phyloP scores from a whole-genome alignment of 2,113 vertebrate genomes.

The Notothenia coriiceps region DNA sequence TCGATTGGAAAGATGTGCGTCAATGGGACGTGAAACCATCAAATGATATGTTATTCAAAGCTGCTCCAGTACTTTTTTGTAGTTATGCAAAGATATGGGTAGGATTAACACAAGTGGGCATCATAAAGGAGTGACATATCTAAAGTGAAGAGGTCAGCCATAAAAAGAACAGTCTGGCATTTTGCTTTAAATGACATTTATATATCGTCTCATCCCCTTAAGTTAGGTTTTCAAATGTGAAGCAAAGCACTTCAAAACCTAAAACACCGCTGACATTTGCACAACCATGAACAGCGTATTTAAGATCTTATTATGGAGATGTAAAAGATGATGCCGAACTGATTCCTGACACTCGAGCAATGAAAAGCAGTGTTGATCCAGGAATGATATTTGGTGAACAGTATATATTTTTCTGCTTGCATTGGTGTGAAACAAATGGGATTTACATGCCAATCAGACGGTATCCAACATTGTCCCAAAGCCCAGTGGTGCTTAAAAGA shows the following conservation, averaged over 20 bases:
- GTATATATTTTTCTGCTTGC: conserved; percentile 3
- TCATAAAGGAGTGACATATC: conserved; percentile 32
- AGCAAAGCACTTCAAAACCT: conserved; percentile 57
- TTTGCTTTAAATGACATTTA: conserved; percentile 72
- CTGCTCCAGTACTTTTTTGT: not conserved
- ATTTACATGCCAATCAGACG: conserved; percentile 18
- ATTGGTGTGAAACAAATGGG: conserved; percentile 20
- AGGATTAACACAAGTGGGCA: conserved; percentile 5
- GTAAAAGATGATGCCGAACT: conserved; percentile 12
- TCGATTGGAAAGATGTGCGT: conserved; percentile 5
- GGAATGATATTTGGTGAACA: conserved; percentile 13
- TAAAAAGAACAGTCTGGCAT: conserved; percentile 66
- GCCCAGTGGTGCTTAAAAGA: not conserved
- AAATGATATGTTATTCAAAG: not conserved
- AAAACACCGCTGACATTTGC: conserved; percentile 68
- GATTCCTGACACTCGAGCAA: conserved; percentile 28
- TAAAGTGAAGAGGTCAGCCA: conserved; percentile 57
- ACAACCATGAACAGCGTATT: conserved; percentile 13
- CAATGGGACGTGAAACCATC: conserved; percentile 14
- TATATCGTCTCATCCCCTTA: conserved; percentile 43
- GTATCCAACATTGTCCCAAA: not conserved
- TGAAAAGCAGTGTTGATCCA: conserved; percentile 7
- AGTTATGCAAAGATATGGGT: not conserved
- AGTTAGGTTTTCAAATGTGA: conserved; percentile 63
- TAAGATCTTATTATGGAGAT: conserved; percentile 16